Evolutionary conservation across 2,888 invertebrate genomes (phyloP).

Genomic region (Cephus nigrinus): DNA sequence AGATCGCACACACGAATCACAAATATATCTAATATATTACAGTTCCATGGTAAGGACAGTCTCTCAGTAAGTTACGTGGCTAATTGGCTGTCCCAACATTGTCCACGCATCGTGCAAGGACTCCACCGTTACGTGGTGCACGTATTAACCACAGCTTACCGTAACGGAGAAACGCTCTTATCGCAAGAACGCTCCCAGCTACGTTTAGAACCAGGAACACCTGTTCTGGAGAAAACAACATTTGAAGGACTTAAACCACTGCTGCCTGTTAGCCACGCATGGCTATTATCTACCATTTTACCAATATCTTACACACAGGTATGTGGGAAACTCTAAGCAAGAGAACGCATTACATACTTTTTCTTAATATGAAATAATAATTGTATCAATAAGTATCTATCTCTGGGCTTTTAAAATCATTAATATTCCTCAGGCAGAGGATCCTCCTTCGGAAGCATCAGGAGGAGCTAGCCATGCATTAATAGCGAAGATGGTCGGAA

Average conservation of each 20-base stretch:
- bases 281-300: slow-evolving; percentile 77
- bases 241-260: slow-evolving; percentile 59
- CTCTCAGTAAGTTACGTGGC: slow-evolving; percentile 81
- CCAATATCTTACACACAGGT: slow-evolving; percentile 68
- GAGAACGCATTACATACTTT: not conserved
- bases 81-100: slow-evolving; percentile 85
- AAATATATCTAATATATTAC: slow-evolving; percentile 32
- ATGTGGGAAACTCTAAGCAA: slow-evolving; percentile 25
- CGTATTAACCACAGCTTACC: slow-evolving; percentile 71
- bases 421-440: slow-evolving; percentile 34
- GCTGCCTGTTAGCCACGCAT: slow-evolving; percentile 76
- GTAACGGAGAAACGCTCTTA: slow-evolving; percentile 60
- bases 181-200: slow-evolving; percentile 56
- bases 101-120: slow-evolving; percentile 80
- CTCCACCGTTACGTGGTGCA: slow-evolving; percentile 79
- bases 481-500: slow-evolving; percentile 58
- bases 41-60: slow-evolving; percentile 81
- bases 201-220: slow-evolving; percentile 80
- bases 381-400: not conserved
- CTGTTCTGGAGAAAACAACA: slow-evolving; percentile 71
- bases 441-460: slow-evolving; percentile 37
- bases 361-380: not conserved
- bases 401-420: not conserved
- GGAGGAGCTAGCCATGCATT: slow-evolving; percentile 40
- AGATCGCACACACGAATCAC: not conserved